Conservation (phyloP, 2,888 invertebrate species). For the Ischnura elegans region DNA sequence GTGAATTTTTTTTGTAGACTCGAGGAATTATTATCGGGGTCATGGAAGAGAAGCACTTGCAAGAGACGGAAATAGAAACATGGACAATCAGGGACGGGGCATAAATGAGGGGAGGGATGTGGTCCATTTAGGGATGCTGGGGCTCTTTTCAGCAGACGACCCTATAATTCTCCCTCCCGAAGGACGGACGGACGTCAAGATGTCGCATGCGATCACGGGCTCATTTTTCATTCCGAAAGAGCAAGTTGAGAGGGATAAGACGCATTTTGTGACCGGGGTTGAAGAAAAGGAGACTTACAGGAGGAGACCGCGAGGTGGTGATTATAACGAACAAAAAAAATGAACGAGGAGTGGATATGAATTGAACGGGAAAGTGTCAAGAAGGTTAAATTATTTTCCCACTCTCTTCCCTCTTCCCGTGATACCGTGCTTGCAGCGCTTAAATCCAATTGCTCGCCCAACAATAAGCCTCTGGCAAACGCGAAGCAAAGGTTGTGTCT, state of each 20-base stretch:
- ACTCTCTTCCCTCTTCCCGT: not conserved
- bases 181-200: not conserved
- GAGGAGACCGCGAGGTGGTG: not conserved
- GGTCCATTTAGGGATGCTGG: not conserved
- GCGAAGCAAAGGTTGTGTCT: not conserved
- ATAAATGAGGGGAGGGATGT: too few relatives aligned
- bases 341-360: not conserved
- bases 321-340: not conserved
- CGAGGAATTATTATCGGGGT: not conserved
- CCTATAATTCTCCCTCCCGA: not conserved
- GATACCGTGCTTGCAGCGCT: not conserved
- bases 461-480: not conserved
- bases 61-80: not conserved
- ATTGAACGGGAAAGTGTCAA: not conserved
- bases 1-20: too few relatives aligned
- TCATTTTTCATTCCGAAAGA: conserved; percentile 23
- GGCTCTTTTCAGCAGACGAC: not conserved
- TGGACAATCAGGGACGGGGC: not conserved
- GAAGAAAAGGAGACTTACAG: not conserved
- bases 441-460: not conserved
- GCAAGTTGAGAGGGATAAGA: not conserved
- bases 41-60: not conserved
- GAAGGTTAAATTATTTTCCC: not conserved
- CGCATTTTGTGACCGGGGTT: not conserved
- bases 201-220: conserved; percentile 12